Conservation (phyloP, 2,888 invertebrate species). For the Neria commutata region DNA sequence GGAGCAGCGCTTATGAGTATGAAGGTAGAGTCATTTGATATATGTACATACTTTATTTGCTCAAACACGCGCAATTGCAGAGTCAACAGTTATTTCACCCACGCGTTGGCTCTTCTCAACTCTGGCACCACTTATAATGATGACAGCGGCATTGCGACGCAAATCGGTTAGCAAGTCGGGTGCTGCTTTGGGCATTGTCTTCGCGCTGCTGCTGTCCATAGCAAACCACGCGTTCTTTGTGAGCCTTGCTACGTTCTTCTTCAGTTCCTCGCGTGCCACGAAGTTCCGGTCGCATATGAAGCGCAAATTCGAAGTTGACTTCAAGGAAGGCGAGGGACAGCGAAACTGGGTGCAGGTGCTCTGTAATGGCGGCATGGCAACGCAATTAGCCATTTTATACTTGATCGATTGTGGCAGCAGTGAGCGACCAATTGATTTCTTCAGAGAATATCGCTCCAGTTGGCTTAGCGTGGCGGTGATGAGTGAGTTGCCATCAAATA, state of each 20-base stretch:
- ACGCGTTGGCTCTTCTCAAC: conserved; percentile 60
- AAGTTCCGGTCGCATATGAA: conserved; percentile 74
- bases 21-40: conserved; percentile 64
- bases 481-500: conserved; percentile 63
- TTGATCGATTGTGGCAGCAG: conserved; percentile 79
- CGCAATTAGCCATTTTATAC: conserved; percentile 77
- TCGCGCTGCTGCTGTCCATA: conserved; percentile 79
- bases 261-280: conserved; percentile 81
- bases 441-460: conserved; percentile 75
- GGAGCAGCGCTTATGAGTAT: conserved; percentile 63
- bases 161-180: conserved; percentile 75
- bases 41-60: neutral
- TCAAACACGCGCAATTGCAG: conserved; percentile 30
- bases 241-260: conserved; percentile 77
- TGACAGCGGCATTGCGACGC: conserved; percentile 71
- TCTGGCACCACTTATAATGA: conserved; percentile 67
- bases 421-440: conserved; percentile 80
- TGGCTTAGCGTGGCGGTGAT: conserved; percentile 83
- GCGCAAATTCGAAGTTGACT: conserved; percentile 74
- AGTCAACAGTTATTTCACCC: conserved; percentile 52
- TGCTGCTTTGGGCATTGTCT: conserved; percentile 71
- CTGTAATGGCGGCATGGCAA: conserved; percentile 87
- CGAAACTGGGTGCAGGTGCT: conserved; percentile 89
- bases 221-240: conserved; percentile 79
- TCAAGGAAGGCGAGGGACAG: conserved; percentile 81